Base-by-base conservation (phyloP, 1,140 invertebrate genomes). In the Bicyclus anynana region DNA sequence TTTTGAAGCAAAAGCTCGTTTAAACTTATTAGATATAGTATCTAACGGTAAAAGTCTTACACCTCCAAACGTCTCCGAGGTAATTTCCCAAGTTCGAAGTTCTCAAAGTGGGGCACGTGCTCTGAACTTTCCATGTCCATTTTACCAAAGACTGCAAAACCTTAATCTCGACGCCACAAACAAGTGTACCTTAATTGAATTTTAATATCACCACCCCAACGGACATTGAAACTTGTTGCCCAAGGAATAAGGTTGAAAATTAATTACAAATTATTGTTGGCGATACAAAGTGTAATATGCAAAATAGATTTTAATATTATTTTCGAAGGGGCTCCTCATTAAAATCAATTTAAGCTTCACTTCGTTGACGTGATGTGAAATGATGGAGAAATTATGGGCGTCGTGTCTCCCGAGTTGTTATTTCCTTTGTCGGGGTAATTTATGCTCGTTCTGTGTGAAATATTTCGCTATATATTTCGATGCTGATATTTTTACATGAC, bases 131-230 rank as follows among this genome's bases (percentile, higher is more conserved):
- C 37, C 50, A 49, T 58, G 55, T 62, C 60, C 49, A 53, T 47
- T 62, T 49, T 40, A 21, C 35, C 44, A 40, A 55, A 33, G 37
- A 40, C 16, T 40, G 37, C 20, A 21, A 47, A 47, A 35, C 53
- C 66, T 53, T 68, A 65, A 59, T 62, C 59, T 62, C 49, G 13
- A 26, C 38, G 33, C 59, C 52, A 49, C 52, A 42, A 68, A 65
- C 54, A 68, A 59, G 55, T 58, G 59, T 55, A 62, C 62, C 59
- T 59, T 65, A 55, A 65, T 65, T 59, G 59, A 68, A 68, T 65
- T 65, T 68, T 65, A 68, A 68, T 65, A 62, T 59, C 54, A 59
- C 49, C 57, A 62, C 49, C 54, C 53, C 52, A 0, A 42, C 40
- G 35, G 47, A 57, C 53, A 23, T 38, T 21, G 40, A 48, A 54